Percentiles rank a stretch among this genome's conserved stretches.
Conservation (phyloP, 2,113 vertebrate species). For the Passer montanus region DNA sequence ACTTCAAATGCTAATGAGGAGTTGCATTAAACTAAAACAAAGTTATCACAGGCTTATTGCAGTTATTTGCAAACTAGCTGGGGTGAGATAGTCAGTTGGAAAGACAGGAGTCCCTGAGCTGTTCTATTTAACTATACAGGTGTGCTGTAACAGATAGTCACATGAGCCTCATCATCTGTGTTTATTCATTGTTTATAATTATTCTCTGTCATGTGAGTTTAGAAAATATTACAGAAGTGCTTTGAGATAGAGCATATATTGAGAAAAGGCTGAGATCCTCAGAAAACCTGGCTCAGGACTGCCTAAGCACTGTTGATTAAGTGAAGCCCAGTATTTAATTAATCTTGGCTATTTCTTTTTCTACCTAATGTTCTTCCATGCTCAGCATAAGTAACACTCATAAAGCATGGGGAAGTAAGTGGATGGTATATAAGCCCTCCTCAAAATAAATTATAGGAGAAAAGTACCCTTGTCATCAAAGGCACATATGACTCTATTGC, state of each 20-base stretch:
- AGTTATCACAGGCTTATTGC: not conserved
- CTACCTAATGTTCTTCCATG: not conserved
- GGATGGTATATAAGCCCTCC: not conserved
- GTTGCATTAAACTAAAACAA: conserved; percentile 12
- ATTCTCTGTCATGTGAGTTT: not conserved
- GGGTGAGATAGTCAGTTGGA: not conserved
- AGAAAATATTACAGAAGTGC: not conserved
- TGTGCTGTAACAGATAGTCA: not conserved
- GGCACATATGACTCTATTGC: not conserved
- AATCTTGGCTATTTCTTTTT: not conserved
- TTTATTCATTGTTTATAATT: not conserved
- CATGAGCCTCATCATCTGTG: not conserved
- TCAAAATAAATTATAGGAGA: not conserved
- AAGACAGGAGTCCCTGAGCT: not conserved
- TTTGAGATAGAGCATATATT: not conserved
- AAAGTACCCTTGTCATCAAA: not conserved
- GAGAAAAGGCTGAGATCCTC: not conserved
- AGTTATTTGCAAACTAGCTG: not conserved
- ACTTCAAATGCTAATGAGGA: conserved; percentile 18
- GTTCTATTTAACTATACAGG: not conserved
- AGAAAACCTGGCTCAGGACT: not conserved
- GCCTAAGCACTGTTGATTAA: not conserved
- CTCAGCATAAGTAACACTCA: not conserved
- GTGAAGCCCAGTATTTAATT: not conserved
- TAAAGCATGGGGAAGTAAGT: not conserved